Percentiles rank a stretch among this genome's conserved stretches.
phyloP scores from a whole-genome alignment of 2,888 invertebrate species.

The Frankliniella intonsa region DNA sequence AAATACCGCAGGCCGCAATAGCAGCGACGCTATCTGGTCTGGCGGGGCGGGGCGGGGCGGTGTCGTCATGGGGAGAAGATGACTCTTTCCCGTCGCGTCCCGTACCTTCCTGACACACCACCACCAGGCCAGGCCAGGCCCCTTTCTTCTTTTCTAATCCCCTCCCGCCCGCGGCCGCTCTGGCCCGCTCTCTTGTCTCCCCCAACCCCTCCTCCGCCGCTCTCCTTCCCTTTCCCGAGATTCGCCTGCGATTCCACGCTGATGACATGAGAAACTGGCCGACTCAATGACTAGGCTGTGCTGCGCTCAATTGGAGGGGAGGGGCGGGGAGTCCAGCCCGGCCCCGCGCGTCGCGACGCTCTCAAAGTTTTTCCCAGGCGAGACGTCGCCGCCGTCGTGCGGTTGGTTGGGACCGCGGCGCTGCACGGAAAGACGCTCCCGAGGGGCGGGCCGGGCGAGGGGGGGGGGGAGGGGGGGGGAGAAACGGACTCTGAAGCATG shows the following conservation, averaged over 20 bases:
- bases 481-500: too few relatives aligned
- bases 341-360: neutral
- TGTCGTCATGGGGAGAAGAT: too few relatives aligned
- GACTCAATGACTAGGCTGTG: neutral
- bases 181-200: neutral
- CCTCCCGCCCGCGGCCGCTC: neutral
- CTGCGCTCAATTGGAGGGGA: neutral
- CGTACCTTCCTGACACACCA: too few relatives aligned
- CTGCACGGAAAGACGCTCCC: too few relatives aligned
- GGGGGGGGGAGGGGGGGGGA: too few relatives aligned
- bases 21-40: neutral
- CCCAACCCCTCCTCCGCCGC: neutral
- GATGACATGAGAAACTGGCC: slow-evolving; percentile 24
- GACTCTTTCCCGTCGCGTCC: too few relatives aligned
- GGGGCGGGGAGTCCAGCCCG: neutral
- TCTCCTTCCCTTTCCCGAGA: neutral
- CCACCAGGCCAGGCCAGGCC: neutral
- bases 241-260: neutral
- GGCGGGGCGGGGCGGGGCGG: neutral
- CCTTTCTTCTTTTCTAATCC: neutral
- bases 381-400: too few relatives aligned
- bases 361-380: too few relatives aligned
- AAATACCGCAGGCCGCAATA: slow-evolving; percentile 12
- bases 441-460: neutral
- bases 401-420: too few relatives aligned